Percentiles rank a stretch among this genome's conserved stretches.
Evolutionary conservation across 2,113 vertebrate genomes (phyloP).

Genomic region (Vidua macroura): DNA sequence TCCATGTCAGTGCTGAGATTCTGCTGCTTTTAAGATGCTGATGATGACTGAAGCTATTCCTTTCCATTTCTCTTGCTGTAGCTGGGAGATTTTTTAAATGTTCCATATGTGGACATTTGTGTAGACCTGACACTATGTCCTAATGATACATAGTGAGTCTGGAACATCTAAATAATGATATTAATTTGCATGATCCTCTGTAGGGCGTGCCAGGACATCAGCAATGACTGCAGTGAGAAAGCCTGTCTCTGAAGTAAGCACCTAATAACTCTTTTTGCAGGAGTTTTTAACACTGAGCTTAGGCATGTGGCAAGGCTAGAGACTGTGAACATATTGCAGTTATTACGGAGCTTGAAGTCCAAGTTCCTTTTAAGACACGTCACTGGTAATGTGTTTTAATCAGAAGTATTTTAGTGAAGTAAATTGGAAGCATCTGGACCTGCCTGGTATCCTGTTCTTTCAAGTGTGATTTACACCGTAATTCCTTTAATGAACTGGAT

Average conservation of each 20-base stretch:
- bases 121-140: not conserved
- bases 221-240: not conserved
- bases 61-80: not conserved
- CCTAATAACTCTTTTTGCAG: conserved; percentile 19
- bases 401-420: conserved; percentile 14
- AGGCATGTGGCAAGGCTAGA: not conserved
- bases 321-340: conserved; percentile 46
- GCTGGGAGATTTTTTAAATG: not conserved
- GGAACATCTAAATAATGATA: not conserved
- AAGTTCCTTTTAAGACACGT: conserved; percentile 52
- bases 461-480: not conserved
- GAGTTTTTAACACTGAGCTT: not conserved
- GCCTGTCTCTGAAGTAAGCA: not conserved
- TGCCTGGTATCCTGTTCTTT: not conserved
- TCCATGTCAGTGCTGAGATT: not conserved
- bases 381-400: conserved; percentile 44
- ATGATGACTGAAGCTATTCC: not conserved
- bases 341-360: conserved; percentile 35
- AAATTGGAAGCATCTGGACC: conserved; percentile 50
- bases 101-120: conserved; percentile 34
- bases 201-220: conserved; percentile 34
- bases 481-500: conserved; percentile 15
- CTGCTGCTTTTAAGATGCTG: not conserved
- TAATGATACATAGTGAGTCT: not conserved
- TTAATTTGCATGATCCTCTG: not conserved